Conservation (phyloP, 2,888 invertebrate species). For the Sussaba pulchella region DNA sequence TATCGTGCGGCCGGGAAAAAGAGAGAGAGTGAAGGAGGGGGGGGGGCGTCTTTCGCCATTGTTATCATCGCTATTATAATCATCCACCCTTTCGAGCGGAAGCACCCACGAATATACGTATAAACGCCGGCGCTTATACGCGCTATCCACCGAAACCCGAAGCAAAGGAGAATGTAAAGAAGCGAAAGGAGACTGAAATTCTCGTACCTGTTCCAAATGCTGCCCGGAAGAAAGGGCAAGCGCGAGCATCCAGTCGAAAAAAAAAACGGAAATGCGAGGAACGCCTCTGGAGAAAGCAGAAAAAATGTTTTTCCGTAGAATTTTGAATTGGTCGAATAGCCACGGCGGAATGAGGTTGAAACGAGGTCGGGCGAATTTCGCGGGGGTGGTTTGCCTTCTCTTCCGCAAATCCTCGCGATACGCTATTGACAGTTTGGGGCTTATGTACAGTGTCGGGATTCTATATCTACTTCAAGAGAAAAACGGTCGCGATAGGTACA, state of each 20-base stretch:
- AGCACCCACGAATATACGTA: conserved; percentile 38
- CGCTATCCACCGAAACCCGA: conserved; percentile 15
- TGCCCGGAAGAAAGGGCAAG: conserved; percentile 5
- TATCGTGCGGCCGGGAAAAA: conserved; percentile 49
- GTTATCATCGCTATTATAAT: conserved; percentile 68
- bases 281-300: neutral
- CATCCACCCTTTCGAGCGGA: conserved; percentile 59
- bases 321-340: conserved; percentile 39
- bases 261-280: neutral
- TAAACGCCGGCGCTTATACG: conserved; percentile 24
- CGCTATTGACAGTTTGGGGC: conserved; percentile 68
- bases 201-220: conserved; percentile 24
- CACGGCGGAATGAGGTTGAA: neutral
- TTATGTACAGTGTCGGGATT: too few species aligned
- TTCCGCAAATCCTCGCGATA: conserved; percentile 43
- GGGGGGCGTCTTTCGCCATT: conserved; percentile 48
- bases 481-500: too few species aligned
- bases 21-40: neutral
- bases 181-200: conserved; percentile 23
- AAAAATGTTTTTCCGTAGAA: conserved; percentile 34
- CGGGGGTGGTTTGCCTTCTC: neutral
- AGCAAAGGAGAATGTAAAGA: conserved; percentile 25
- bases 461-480: too few species aligned
- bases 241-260: conserved; percentile 1
- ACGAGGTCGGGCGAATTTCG: conserved; percentile 2